Evolutionary conservation across 2,888 invertebrate genomes (phyloP), one percentile per base, ranked within the genome.

Genomic region (Epiblema foenella): DNA sequence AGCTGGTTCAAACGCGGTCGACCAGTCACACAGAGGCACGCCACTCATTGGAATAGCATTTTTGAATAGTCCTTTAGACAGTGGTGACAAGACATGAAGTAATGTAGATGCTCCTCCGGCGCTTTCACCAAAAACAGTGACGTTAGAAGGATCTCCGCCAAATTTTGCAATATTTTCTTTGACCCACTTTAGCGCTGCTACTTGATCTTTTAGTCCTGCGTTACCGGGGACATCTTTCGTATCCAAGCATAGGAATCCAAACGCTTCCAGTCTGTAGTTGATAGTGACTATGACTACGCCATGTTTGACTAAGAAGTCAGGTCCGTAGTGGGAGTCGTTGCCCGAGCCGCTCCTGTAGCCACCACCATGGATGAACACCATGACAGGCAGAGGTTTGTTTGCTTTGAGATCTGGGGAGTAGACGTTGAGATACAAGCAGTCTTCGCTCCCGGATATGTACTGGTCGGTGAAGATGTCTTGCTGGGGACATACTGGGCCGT

Each of bases 171-270:
- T 85, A 60, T 86, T 86, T 17, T 79, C 76, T 39, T 83, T 76
- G 0, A 87, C 79, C 86, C 87, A 88, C 68, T 76, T 81, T 20
- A 87, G 69, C 18, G 87, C 86, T 7, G 80, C 78, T 0, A 83
- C 82, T 79, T 86, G 86, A 54, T 88, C 87, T 75, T 94, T 94
- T 18, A 95, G 76, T 0, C 94, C 94, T 71, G 94, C 94, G 79
- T 95, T 95, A 2, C 95, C 95, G 0, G 95, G 94, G 0, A 94
- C 94, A 57, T 93, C 94, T 64, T 79, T 78, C 18, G 94, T 94
- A 17, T 85, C 86, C 0, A 94, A 88, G 33, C 94, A 94, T 0
- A 95, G 82, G 75, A 95, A 95, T 0, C 95, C 95, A 3, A 95
- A 76, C 0, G 91, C 89, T 0, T 94, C 94, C 2, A 90, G 77